Percentiles rank a stretch among this genome's conserved stretches.
Conservation (phyloP, 2,888 invertebrate genomes). For the Lasioglossum calceatum region DNA sequence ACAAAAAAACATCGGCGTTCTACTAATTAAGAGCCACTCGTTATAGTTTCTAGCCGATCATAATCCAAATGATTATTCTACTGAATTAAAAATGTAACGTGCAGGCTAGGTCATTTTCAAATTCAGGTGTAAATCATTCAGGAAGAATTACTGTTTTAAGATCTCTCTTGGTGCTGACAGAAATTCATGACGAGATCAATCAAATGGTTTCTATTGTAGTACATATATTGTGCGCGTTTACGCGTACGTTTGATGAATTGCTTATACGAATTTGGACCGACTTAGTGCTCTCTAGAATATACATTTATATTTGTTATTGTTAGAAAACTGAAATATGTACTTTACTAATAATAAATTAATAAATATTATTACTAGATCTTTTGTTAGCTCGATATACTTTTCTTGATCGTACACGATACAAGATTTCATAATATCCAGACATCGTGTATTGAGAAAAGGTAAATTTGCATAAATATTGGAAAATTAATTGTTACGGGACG, state of each 20-base stretch:
- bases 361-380: not conserved
- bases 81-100: not conserved
- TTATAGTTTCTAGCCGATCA: conserved; percentile 13
- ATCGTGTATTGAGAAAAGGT: not conserved
- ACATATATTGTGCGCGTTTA: too few relatives aligned
- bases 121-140: not conserved
- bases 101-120: not conserved
- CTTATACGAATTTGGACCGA: too few relatives aligned
- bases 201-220: not conserved
- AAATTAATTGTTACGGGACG: not conserved
- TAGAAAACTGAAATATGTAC: not conserved
- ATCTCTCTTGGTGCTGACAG: not conserved
- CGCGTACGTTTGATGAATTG: too few relatives aligned
- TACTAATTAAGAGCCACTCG: conserved; percentile 31
- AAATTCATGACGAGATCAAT: not conserved
- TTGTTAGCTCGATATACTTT: not conserved
- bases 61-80: not conserved
- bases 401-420: not conserved
- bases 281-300: too few relatives aligned
- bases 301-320: too few relatives aligned
- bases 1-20: conserved; percentile 7
- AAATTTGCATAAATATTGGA: not conserved
- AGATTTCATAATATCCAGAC: not conserved
- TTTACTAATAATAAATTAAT: not conserved
- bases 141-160: not conserved